These are phyloP conservation scores for Diabrotica virgifera DNA, from an alignment of 1,140 invertebrate species.

Conservation along the genomic window DNA sequence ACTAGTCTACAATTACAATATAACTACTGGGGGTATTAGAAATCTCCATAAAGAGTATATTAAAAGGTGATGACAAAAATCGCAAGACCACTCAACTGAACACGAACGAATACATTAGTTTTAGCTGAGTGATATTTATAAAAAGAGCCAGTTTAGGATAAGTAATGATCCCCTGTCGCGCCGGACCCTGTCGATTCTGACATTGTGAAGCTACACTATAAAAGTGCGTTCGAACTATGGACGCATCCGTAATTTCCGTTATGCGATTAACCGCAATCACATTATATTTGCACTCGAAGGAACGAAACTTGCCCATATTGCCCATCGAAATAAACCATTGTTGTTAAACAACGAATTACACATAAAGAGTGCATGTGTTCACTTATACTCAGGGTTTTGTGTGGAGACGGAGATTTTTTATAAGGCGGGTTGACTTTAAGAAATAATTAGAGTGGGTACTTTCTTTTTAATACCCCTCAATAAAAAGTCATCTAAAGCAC, in stretches of 20 bases:
- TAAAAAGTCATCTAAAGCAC: too few relatives aligned
- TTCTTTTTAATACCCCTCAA: too few relatives aligned
- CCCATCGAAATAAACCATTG: conserved; percentile 33
- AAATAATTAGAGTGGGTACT: too few relatives aligned
- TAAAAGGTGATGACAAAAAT: conserved; percentile 33
- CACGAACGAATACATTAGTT: conserved; percentile 42
- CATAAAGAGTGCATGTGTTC: conserved; percentile 26
- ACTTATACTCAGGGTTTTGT: conserved; percentile 4
- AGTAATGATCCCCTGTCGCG: conserved; percentile 45
- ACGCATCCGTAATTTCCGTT: conserved; percentile 45
- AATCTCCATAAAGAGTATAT: conserved; percentile 11
- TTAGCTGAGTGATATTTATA: conserved; percentile 40
- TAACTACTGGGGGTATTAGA: conserved; percentile 1
- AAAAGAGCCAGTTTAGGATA: conserved; percentile 48
- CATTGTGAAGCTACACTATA: conserved; percentile 29
- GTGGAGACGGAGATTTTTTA: background rate
- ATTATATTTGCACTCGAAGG: conserved; percentile 41
- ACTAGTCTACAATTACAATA: background rate
- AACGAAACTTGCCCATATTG: conserved; percentile 25
- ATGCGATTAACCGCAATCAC: conserved; percentile 49
- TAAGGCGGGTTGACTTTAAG: too few relatives aligned
- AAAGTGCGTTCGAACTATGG: conserved; percentile 37
- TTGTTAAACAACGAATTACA: conserved; percentile 45
- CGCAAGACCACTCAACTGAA: conserved; percentile 23
- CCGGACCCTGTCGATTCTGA: conserved; percentile 36